phyloP scores from a whole-genome alignment of 2,113 vertebrate genomes.

The Oreochromis niloticus region DNA sequence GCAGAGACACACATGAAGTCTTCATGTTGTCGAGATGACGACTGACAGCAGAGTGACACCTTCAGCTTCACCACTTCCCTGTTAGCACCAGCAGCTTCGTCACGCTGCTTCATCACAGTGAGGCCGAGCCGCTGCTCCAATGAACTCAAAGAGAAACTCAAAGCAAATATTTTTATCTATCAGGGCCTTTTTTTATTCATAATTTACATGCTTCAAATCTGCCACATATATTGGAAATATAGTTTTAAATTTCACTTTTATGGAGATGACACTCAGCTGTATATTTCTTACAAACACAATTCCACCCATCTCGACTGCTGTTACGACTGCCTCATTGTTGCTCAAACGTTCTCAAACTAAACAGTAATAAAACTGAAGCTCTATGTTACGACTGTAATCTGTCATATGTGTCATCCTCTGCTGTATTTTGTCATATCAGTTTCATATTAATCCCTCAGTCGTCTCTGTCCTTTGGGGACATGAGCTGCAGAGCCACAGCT shows the following conservation, averaged over 20 bases:
- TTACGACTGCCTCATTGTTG: not conserved
- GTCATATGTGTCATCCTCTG: accelerated
- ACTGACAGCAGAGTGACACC: not conserved
- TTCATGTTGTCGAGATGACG: accelerated
- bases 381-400: accelerated
- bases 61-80: not conserved
- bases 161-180: accelerated
- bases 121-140: accelerated
- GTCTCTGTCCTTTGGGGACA: not conserved
- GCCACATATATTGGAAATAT: not conserved
- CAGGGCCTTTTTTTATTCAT: accelerated
- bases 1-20: accelerated
- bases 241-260: accelerated
- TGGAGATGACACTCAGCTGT: not conserved
- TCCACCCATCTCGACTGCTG: not conserved
- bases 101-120: not conserved
- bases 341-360: accelerated
- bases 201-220: not conserved
- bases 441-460: not conserved
- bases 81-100: accelerated
- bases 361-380: accelerated
- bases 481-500: not conserved
- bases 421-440: accelerated
- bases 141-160: accelerated
- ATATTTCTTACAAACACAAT: accelerated